phyloP scores from a whole-genome alignment of 2,797 vertebrate species.

The Rhynchonycteris naso region DNA sequence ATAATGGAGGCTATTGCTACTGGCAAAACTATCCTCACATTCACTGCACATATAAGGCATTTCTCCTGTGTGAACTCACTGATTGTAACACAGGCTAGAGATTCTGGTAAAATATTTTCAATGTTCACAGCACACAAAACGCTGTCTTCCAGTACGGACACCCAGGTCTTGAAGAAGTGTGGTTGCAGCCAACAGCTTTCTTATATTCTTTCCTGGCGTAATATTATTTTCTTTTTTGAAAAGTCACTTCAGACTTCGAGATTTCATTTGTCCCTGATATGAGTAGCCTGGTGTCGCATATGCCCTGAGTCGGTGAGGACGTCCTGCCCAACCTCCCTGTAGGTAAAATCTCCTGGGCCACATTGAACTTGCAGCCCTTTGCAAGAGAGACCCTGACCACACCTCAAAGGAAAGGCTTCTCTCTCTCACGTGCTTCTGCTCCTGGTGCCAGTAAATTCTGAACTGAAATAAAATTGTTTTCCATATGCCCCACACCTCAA shows the following conservation, averaged over 20 bases:
- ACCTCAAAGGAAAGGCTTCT: not conserved
- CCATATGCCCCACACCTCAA: not conserved
- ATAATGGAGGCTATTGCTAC: not conserved
- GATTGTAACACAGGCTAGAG: no score
- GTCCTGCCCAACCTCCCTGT: not conserved
- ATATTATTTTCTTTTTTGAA: not conserved
- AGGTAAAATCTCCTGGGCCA: not conserved
- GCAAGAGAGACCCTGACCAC: not conserved
- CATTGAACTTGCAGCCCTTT: not conserved
- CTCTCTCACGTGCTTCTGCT: not conserved
- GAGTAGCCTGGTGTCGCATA: not conserved
- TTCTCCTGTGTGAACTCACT: no score
- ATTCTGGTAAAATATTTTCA: no score
- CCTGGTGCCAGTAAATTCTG: not conserved
- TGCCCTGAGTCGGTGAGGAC: not conserved
- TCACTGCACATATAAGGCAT: no score
- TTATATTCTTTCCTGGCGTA: not conserved
- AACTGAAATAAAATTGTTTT: not conserved
- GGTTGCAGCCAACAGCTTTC: not conserved
- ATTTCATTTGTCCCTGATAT: not conserved
- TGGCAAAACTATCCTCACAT: no score
- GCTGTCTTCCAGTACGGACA: not conserved
- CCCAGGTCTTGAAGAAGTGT: not conserved
- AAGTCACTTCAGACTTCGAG: not conserved
- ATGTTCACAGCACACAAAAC: no score